Evolutionary conservation across 2,888 invertebrate species (phyloP), one percentile per base, ranked within the genome.

Genomic region (Dorcus hopei): DNA sequence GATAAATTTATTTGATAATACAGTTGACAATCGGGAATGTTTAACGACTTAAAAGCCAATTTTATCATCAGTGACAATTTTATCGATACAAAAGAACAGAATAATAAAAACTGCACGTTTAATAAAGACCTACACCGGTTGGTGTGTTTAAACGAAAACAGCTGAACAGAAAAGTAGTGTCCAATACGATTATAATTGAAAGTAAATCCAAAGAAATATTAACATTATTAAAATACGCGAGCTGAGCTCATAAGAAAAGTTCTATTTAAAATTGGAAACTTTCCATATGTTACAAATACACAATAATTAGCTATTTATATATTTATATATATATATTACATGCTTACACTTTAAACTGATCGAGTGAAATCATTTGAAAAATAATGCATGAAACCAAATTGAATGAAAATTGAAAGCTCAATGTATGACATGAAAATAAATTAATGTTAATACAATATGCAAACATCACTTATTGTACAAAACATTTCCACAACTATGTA

Each of bases 21-120:
- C 74, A 77, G 74, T 71, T 76, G 76, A 76, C 74, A 77, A 76
- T 75, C 72, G 73, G 77, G 77, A 77, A 77, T 77, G 76, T 77
- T 75, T 68, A 72, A 71, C 73, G 72, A 73, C 65, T 68, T 64
- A 66, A 68, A 67, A 60, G 62, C 54, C 61, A 56, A 53, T 59
- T 55, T 58, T 53, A 53, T 38, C 53, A 50, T 19, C 38, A 53
- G 43, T 23, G 26, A 42, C n/a, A 42, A 40, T 42, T 40, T 52
- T 40, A 40, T 41, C 52, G 52, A 52, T 47, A 57, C 38, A 52
- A 52, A 57, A 52, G 9, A 49, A 56, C 19, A 48, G 38, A 54
- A 48, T 42, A 54, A 53, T 4, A 55, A 42, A 23, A 55, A 26
- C 50, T 55, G 55, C 49, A 50, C 38, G 50, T 38, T 39, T 49